Conservation (phyloP, 2,797 vertebrate species). For the Acanthiza pusilla region DNA sequence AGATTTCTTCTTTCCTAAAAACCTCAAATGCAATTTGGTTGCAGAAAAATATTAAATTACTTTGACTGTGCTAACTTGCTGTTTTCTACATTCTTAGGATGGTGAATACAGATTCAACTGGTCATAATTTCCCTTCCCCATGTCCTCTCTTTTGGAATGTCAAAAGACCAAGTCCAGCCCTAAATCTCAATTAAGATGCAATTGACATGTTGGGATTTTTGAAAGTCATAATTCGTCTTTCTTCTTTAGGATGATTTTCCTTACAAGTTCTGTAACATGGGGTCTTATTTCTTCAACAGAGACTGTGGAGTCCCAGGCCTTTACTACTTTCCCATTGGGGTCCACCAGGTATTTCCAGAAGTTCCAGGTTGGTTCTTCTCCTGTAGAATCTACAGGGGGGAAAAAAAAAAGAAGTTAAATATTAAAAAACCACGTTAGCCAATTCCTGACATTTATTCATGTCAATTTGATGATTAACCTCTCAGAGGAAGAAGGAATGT, state of each 20-base stretch:
- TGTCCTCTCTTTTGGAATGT: slow-evolving; percentile 17
- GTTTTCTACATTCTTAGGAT: not conserved
- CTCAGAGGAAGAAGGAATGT: not conserved
- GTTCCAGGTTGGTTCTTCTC: slow-evolving; percentile 94
- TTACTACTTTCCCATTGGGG: slow-evolving; percentile 85
- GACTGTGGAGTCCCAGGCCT: slow-evolving; percentile 87
- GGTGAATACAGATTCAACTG: not conserved
- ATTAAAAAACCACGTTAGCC: not conserved
- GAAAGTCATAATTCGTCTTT: slow-evolving; percentile 87
- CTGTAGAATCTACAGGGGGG: slow-evolving; percentile 76
- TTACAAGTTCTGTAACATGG: slow-evolving; percentile 84
- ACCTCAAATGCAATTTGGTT: not conserved
- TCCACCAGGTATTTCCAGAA: slow-evolving; percentile 97
- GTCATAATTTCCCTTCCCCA: not conserved
- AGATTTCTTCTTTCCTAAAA: not conserved
- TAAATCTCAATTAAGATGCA: not conserved
- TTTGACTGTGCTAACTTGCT: not conserved
- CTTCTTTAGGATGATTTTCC: slow-evolving; percentile 89
- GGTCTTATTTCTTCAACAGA: slow-evolving; percentile 87
- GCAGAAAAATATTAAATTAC: not conserved
- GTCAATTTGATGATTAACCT: not conserved
- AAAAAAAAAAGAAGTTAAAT: not conserved
- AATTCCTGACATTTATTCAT: not conserved
- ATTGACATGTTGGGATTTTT: not conserved
- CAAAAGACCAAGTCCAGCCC: not conserved